Evolutionary conservation across 2,113 vertebrate species (phyloP).

Genomic region (Channa maculata): DNA sequence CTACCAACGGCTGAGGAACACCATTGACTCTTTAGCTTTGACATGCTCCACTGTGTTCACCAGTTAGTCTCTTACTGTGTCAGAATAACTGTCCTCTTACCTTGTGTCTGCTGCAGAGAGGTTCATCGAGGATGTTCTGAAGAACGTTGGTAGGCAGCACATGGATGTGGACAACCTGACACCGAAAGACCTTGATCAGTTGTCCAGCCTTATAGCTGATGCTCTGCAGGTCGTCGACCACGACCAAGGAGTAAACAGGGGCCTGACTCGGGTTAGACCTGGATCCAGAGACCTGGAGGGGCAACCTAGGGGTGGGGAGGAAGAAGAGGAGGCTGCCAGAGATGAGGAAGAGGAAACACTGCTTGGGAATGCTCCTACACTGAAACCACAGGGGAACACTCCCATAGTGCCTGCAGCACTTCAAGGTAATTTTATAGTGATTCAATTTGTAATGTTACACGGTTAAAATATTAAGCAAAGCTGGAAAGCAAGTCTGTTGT

Average conservation of each 20-base stretch:
- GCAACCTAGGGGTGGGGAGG: slow-evolving; percentile 14
- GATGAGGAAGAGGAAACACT: slow-evolving; percentile 36
- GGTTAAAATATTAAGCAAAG: slow-evolving; percentile 27
- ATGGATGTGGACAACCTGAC: slow-evolving; percentile 82
- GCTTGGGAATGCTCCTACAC: slow-evolving; percentile 11
- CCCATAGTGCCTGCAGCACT: neutral
- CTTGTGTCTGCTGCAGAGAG: slow-evolving; percentile 77
- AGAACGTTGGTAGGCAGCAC: slow-evolving; percentile 83
- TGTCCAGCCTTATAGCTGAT: slow-evolving; percentile 82
- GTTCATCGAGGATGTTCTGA: slow-evolving; percentile 86
- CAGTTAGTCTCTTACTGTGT: too few species aligned
- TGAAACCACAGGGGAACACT: slow-evolving; percentile 48
- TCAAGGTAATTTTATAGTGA: slow-evolving; percentile 57
- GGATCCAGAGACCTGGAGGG: slow-evolving; percentile 62
- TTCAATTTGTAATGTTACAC: slow-evolving; percentile 34
- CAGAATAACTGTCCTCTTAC: neutral
- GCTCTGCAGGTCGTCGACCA: slow-evolving; percentile 80
- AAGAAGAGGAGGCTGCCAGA: slow-evolving; percentile 27
- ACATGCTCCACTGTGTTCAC: too few species aligned
- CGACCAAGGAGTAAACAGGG: slow-evolving; percentile 32
- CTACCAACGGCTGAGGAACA: too few species aligned
- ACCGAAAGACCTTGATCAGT: slow-evolving; percentile 82
- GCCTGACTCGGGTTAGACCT: slow-evolving; percentile 20
- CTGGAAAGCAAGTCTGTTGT: slow-evolving; percentile 7
- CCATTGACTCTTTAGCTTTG: too few species aligned